Base-by-base conservation (phyloP, 2,113 vertebrate species). In the Aleadryas rufinucha region DNA sequence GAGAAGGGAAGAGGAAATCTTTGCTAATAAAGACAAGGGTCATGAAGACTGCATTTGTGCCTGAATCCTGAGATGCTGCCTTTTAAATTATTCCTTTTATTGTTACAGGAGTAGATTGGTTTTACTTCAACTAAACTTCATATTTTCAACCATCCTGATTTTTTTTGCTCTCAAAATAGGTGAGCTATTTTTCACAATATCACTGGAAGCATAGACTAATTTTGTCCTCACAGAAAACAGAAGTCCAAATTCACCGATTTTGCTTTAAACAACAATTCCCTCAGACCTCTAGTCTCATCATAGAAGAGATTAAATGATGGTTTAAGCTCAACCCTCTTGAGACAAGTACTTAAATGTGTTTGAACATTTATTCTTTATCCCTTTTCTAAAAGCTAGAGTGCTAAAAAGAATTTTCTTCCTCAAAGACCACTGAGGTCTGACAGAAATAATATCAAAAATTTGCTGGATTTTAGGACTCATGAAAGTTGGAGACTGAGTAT, bases 341-440 rank as follows among this genome's bases (percentile, higher is more conserved):
- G 96, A 84, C 9, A 60, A 30, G 49, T 84, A 94, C 68, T 93
- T 95, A 89, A 92, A 93, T 41, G 20, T 89, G 72, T 90, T 95
- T 87, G 90, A 96, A 90, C 64, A 89, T 90, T 93, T 90, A 75
- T 89, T 52, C 35, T 92, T 97, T 94, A 93, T 96, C 90, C 52
- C 15, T 94, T 92, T 93, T 71, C 76, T 92, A 90, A 92, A 68
- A 92, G 64, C 49, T 96, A 78, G 44, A 60, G 18, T 11, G 45
- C 47, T 87, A 68, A 89, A 96, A 94, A 92, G 83, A 89, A 84
- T 89, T 94, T 53, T 75, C 26, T 50, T 94, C n/a, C 72, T 82
- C 84, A 93, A 94, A 94, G 90, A 90, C 64, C 42, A 71, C 21
- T 78, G 56, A 90, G 33, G 42, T 59, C 64, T 77, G 82, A 90